A percentile compares a stretch with the other conserved stretches of the same genome.
These are phyloP conservation scores for Salvelinus alpinus DNA, from an alignment of 2,113 vertebrate species.

Conservation along the genomic window DNA sequence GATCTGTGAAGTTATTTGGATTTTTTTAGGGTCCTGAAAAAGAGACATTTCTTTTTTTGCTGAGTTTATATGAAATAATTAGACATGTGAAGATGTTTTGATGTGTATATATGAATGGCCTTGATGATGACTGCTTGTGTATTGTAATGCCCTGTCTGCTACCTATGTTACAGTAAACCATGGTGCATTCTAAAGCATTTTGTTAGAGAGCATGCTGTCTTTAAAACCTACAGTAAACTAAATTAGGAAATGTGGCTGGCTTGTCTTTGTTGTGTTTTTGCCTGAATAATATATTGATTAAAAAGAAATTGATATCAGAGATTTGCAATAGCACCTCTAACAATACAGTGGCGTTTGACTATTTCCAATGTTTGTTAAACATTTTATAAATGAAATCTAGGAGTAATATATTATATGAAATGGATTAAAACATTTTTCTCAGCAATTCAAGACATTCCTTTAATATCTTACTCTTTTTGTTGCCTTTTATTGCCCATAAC, in stretches of 20 bases:
- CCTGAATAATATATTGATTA: background rate
- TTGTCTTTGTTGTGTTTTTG: background rate
- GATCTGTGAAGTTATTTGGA: too few relatives aligned
- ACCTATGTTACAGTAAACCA: background rate
- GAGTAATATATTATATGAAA: too few relatives aligned
- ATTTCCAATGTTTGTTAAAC: background rate
- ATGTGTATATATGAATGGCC: background rate
- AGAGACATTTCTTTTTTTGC: too few relatives aligned
- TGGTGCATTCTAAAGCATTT: background rate
- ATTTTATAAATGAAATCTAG: too few relatives aligned
- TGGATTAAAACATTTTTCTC: too few relatives aligned
- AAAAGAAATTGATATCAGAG: too few relatives aligned
- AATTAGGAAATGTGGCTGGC: background rate
- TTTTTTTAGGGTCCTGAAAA: too few relatives aligned
- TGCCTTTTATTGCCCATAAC: too few relatives aligned
- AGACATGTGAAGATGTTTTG: background rate
- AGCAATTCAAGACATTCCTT: too few relatives aligned
- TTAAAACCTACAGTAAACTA: constrained; percentile 13
- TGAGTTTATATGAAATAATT: background rate
- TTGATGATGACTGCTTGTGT: background rate
- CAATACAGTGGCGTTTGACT: background rate
- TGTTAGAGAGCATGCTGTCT: background rate
- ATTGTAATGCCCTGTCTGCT: background rate
- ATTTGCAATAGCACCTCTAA: too few relatives aligned
- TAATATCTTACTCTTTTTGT: too few relatives aligned